phyloP scores from a whole-genome alignment of 2,113 vertebrate species.

The Barbus barbus region DNA sequence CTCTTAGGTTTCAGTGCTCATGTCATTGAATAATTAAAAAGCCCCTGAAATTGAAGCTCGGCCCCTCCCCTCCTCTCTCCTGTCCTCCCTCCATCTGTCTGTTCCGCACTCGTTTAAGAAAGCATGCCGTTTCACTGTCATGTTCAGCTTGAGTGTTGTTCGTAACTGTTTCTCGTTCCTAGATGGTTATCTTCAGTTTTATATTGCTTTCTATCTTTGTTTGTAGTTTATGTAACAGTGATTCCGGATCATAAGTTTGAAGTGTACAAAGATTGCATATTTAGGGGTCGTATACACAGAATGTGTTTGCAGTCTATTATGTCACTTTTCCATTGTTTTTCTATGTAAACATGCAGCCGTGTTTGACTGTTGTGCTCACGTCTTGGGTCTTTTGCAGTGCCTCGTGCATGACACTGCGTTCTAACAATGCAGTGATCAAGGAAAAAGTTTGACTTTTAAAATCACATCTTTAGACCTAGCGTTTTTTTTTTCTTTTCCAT shows the following conservation, averaged over 20 bases:
- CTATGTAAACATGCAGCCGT: neutral
- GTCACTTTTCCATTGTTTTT: neutral
- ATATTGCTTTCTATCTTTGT: neutral
- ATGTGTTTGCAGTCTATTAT: neutral
- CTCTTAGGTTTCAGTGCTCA: conserved; percentile 37
- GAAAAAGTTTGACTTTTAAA: too few species aligned
- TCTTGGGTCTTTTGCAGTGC: neutral
- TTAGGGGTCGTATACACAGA: neutral
- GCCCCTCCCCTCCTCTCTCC: conserved; percentile 16
- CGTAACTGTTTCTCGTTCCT: neutral
- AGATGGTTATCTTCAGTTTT: neutral
- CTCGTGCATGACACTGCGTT: neutral
- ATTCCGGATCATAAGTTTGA: neutral
- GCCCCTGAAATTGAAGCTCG: conserved; percentile 36
- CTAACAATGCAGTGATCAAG: too few species aligned
- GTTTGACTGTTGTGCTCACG: neutral
- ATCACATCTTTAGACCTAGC: too few species aligned
- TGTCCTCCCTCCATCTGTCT: conserved; percentile 26
- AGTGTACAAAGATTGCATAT: neutral
- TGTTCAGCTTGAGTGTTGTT: neutral
- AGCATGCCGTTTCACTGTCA: neutral
- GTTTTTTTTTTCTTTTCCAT: too few species aligned
- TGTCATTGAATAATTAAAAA: conserved; percentile 51
- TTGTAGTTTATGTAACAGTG: neutral
- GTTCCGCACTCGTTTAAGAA: neutral